Percentiles rank a stretch among this genome's conserved stretches.
Evolutionary conservation across 2,888 invertebrate species (phyloP).

Genomic region (Encarsia formosa): DNA sequence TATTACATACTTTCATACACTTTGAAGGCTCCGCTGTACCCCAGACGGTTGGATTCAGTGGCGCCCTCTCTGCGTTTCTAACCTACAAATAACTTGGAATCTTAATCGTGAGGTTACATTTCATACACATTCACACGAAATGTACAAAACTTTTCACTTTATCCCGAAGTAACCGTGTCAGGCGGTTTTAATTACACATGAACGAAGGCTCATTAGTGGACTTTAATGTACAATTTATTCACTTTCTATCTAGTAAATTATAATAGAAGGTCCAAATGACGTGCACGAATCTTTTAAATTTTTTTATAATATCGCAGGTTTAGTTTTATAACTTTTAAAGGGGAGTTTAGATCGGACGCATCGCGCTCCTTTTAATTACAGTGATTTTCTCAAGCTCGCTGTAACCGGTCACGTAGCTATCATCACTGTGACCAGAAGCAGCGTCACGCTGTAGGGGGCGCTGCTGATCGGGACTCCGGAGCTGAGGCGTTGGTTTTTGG

Average conservation of each 20-base stretch:
- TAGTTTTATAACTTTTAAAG: too few relatives aligned
- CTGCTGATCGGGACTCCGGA: constrained; percentile 32
- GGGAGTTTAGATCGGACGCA: background rate
- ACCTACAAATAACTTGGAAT: constrained; percentile 5
- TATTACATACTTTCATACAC: constrained; percentile 24
- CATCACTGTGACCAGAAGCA: constrained; percentile 11
- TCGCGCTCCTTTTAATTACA: background rate
- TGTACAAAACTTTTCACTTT: too few relatives aligned
- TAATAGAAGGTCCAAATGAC: too few relatives aligned
- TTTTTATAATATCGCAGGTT: too few relatives aligned
- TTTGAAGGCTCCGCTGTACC: constrained; percentile 16
- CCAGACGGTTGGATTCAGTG: constrained; percentile 3
- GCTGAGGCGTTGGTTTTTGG: constrained; percentile 41
- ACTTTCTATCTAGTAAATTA: too few relatives aligned
- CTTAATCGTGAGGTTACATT: background rate
- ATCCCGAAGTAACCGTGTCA: too few relatives aligned
- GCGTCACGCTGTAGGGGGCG: background rate
- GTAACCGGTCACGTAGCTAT: constrained; percentile 29
- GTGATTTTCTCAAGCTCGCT: background rate
- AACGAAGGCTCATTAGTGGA: too few relatives aligned
- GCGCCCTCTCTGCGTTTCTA: constrained; percentile 17
- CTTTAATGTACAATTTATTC: too few relatives aligned
- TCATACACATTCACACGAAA: too few relatives aligned
- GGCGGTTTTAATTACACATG: too few relatives aligned
- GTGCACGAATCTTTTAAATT: too few relatives aligned